A percentile compares a stretch with the other conserved stretches of the same genome.
phyloP scores from a whole-genome alignment of 2,797 vertebrate species.

The Numenius phaeopus region DNA sequence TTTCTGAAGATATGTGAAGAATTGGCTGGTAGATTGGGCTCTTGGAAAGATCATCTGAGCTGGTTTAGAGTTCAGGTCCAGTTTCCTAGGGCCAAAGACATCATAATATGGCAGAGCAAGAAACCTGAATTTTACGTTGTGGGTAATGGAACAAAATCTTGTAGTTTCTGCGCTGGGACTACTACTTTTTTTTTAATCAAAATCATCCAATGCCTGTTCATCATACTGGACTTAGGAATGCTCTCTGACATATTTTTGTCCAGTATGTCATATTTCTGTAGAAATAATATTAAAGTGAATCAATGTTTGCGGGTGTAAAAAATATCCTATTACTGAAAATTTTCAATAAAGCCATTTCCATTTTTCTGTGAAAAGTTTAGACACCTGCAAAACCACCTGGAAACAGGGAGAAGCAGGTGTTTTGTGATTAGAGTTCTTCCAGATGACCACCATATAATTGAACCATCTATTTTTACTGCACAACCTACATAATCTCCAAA shows the following conservation, averaged over 20 bases:
- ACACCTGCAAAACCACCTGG: neutral
- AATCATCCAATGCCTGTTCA: neutral
- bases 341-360: neutral
- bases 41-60: neutral
- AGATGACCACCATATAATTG: neutral
- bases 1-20: neutral
- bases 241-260: neutral
- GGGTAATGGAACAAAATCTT: neutral
- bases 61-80: neutral
- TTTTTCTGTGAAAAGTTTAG: neutral
- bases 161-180: neutral
- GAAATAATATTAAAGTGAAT: neutral
- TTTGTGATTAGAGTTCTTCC: neutral
- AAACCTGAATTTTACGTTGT: neutral
- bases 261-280: neutral
- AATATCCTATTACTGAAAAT: neutral
- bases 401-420: neutral
- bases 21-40: neutral
- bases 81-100: neutral
- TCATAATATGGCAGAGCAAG: neutral
- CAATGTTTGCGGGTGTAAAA: neutral
- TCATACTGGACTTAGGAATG: neutral
- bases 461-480: neutral
- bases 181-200: neutral
- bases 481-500: neutral